Conservation (phyloP, 2,797 vertebrate species). For the Philypnodon macrostomus region DNA sequence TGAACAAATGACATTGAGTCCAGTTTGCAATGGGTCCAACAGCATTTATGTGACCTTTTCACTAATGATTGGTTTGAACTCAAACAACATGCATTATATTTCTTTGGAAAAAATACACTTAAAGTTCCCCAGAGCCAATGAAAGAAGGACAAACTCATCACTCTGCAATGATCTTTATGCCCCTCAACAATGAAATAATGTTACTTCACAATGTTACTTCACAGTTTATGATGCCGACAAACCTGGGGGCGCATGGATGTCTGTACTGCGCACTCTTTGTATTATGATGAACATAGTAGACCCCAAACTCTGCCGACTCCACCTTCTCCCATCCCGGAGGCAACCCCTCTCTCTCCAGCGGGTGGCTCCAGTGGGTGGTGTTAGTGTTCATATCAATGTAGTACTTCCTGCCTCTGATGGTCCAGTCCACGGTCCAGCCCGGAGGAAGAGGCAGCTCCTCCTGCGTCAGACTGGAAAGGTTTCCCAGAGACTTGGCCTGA, state of each 20-base stretch:
- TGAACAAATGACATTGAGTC: neutral
- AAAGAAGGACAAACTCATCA: too few species aligned
- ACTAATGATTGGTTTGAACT: too few species aligned
- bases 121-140: too few species aligned
- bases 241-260: slow-evolving; percentile 98
- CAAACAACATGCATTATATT: too few species aligned
- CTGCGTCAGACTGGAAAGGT: slow-evolving; percentile 86
- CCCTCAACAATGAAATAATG: too few species aligned
- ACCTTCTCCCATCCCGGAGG: slow-evolving; percentile 97
- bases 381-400: slow-evolving; percentile 99
- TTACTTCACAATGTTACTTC: too few species aligned
- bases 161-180: too few species aligned
- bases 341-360: slow-evolving; percentile 93
- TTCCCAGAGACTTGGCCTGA: slow-evolving; percentile 95
- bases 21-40: neutral
- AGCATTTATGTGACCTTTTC: too few species aligned
- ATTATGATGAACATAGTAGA: slow-evolving; percentile 97
- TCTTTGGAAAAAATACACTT: too few species aligned
- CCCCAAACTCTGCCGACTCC: slow-evolving; percentile 91
- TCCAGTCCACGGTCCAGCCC: slow-evolving; percentile 98
- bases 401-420: slow-evolving; percentile 95
- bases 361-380: slow-evolving; percentile 98
- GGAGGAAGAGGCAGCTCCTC: slow-evolving; percentile 91
- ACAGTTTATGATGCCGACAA: neutral
- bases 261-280: slow-evolving; percentile 95